Conservation (phyloP, 1,140 invertebrate species). For the Bombus huntii region DNA sequence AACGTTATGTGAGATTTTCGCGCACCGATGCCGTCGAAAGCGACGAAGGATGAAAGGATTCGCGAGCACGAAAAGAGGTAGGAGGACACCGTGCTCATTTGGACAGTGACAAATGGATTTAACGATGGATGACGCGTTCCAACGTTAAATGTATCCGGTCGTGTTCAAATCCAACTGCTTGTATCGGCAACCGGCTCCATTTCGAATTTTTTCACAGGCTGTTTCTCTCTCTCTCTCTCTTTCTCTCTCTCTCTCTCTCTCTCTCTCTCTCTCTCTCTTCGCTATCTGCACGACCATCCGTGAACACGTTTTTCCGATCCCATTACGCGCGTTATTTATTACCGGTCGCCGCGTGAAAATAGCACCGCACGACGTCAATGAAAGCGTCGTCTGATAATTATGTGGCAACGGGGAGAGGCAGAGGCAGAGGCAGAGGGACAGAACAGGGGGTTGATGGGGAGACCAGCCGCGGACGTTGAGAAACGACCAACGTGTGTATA, state of each 20-base stretch:
- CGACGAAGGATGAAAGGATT: slow-evolving; percentile 34
- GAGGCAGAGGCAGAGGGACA: neutral
- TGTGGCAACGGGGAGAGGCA: neutral
- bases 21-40: slow-evolving; percentile 37
- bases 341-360: slow-evolving; percentile 35
- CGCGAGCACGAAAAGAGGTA: neutral
- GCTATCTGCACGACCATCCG: slow-evolving; percentile 45
- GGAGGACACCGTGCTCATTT: slow-evolving; percentile 24
- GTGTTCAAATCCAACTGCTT: slow-evolving; percentile 43
- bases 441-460: neutral
- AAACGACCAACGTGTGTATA: slow-evolving; percentile 17
- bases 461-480: slow-evolving; percentile 7
- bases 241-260: neutral
- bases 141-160: slow-evolving; percentile 55
- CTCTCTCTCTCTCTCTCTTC: slow-evolving; percentile 11
- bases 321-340: slow-evolving; percentile 63
- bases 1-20: slow-evolving; percentile 50
- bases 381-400: slow-evolving; percentile 49
- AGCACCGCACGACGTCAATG: slow-evolving; percentile 42
- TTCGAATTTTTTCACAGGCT: slow-evolving; percentile 47
- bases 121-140: slow-evolving; percentile 30
- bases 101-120: slow-evolving; percentile 68
- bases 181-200: slow-evolving; percentile 42
- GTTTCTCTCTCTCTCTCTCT: neutral
- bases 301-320: slow-evolving; percentile 41